Percentiles rank a stretch among this genome's conserved stretches.
phyloP scores from a whole-genome alignment of 2,113 vertebrate genomes.

The Rhea americana region DNA sequence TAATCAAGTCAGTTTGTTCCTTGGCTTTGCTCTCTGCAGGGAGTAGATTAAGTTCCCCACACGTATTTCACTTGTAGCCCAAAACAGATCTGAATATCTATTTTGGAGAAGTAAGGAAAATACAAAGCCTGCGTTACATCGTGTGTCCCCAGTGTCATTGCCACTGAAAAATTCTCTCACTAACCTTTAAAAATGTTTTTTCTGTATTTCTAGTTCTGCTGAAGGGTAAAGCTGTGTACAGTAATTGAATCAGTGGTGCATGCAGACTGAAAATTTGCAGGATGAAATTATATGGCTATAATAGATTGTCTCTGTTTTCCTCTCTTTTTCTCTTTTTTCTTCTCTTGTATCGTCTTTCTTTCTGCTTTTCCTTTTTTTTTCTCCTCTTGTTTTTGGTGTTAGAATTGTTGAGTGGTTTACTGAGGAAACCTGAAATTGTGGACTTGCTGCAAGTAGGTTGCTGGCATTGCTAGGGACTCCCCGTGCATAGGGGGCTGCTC shows the following conservation, averaged over 20 bases:
- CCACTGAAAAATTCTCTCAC: conserved; percentile 48
- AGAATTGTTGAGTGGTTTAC: neutral
- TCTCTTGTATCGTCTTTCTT: neutral
- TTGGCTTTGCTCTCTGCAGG: neutral
- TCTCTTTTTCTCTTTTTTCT: neutral
- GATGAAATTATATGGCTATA: conserved; percentile 12
- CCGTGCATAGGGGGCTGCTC: neutral
- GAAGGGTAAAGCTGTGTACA: conserved; percentile 42
- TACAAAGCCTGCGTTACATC: neutral
- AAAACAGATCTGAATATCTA: conserved; percentile 10
- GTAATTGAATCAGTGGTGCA: conserved; percentile 62
- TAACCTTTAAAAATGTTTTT: conserved; percentile 63
- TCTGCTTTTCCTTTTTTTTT: neutral
- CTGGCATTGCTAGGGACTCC: neutral
- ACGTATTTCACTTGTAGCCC: neutral
- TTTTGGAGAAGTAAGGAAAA: conserved; percentile 12
- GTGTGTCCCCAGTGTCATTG: neutral
- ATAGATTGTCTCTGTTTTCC: conserved; percentile 15
- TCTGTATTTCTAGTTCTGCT: conserved; percentile 45
- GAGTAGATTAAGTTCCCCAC: conserved; percentile 32
- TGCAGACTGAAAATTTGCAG: conserved; percentile 33
- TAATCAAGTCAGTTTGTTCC: conserved; percentile 36
- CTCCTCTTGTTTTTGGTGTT: neutral
- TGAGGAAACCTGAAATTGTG: neutral
- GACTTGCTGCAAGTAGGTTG: no score